Base-by-base conservation (phyloP, 2,113 vertebrate species). In the Rhombomys opimus region DNA sequence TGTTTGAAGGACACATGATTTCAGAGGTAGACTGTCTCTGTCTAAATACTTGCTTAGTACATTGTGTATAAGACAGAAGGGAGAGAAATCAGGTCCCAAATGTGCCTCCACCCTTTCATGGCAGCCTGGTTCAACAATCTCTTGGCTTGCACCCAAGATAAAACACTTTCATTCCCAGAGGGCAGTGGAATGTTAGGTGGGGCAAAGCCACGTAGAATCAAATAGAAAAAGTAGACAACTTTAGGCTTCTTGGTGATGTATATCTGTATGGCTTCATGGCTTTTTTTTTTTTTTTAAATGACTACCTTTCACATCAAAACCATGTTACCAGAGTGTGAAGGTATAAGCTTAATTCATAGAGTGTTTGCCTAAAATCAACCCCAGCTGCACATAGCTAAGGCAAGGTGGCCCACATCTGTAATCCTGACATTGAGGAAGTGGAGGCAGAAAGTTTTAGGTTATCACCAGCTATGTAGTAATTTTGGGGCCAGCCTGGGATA, bases 241-340 rank as follows among this genome's bases (percentile, higher is more conserved):
- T 75, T 10, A 46, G 57, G 2, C 57, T 96, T 89, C 82, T 95
- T 41, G 75, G 38, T 73, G 46, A 78, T 38, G 32, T 65, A 50
- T 72, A 7, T 18, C 41, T 1, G 2, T 14, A 32, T 59, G 57
- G 14, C 12, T 93, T 96, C 70, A 38, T 86, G 70, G 80, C 23
- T 91, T 14, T 63, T 77, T 91, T 90, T 63, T 95, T 17, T 77
- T 81, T 91, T 87, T 59, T 82, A 93, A 67, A 38, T 54, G 77
- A 68, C 96, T 87, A 65, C n/a, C 63, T 70, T 46, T 57, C 54
- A 41, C n/a, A 59, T 90, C 59, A 88, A 89, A 96, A 59, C 50
- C 41, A 17, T 22, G 22, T 17, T 17, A 76, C 17, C 54, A 11
- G 46, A 52, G 46, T 18, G 65, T 70, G 46, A 17, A 2, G 46